phyloP scores from a whole-genome alignment of 2,113 vertebrate species.

The Oreotragus oreotragus region DNA sequence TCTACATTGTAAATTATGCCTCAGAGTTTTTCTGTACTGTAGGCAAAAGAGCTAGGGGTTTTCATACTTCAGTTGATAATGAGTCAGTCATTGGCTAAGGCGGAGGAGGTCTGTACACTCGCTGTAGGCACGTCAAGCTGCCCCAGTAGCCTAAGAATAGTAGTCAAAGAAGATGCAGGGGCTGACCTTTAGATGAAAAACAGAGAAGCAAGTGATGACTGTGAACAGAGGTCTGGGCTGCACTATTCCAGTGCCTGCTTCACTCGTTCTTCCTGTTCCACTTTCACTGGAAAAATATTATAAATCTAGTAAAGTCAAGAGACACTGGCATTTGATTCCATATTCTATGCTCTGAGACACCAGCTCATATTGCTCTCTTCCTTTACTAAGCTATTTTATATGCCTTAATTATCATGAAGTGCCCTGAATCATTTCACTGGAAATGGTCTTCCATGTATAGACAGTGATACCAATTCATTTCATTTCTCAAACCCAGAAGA shows the following conservation, averaged over 20 bases:
- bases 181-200: not conserved
- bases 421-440: not conserved
- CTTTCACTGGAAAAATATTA: constrained; percentile 40
- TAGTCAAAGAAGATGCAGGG: not conserved
- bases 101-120: not conserved
- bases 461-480: constrained; percentile 23
- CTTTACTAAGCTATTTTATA: constrained; percentile 30
- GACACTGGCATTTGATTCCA: not conserved
- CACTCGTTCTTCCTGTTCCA: not conserved
- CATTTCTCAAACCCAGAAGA: not conserved
- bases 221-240: not conserved
- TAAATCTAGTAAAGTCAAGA: constrained; percentile 18
- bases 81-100: not conserved
- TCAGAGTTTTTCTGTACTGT: not conserved
- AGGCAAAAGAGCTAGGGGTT: not conserved
- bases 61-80: not conserved
- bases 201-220: not conserved
- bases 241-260: not conserved
- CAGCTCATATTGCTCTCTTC: not conserved
- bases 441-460: not conserved
- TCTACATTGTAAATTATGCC: not conserved
- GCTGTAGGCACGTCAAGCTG: not conserved
- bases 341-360: constrained; percentile 33
- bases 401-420: constrained; percentile 28
- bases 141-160: not conserved